Conservation (phyloP, 2,888 invertebrate genomes). For the Tetanocera ferruginea region DNA sequence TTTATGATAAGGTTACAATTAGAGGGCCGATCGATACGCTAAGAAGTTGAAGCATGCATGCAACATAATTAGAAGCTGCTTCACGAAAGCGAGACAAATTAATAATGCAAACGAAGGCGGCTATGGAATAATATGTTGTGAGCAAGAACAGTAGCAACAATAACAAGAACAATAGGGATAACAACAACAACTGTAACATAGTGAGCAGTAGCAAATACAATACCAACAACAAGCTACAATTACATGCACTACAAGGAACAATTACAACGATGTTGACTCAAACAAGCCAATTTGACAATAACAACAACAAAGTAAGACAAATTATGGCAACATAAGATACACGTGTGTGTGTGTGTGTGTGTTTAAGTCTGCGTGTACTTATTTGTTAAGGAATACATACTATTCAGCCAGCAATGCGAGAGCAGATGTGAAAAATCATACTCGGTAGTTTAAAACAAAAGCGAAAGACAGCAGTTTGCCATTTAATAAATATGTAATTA, state of each 20-base stretch:
- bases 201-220: neutral
- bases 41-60: neutral
- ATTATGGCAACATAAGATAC: neutral
- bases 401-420: neutral
- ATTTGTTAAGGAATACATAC: too few relatives aligned
- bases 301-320: neutral
- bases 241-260: neutral
- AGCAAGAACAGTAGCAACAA: neutral
- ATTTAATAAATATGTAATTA: neutral
- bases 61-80: neutral
- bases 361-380: too few relatives aligned
- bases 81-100: neutral
- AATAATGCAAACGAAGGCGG: neutral
- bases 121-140: neutral
- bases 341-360: too few relatives aligned
- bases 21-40: neutral
- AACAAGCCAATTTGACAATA: neutral
- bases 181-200: neutral
- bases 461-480: neutral
- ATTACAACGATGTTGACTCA: too few relatives aligned
- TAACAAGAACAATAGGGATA: neutral
- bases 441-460: neutral
- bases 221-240: neutral
- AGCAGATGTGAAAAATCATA: constrained; percentile 13
- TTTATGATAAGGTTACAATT: constrained; percentile 7